Conservation (phyloP, 2,888 invertebrate species). For the Plagodis pulveraria region DNA sequence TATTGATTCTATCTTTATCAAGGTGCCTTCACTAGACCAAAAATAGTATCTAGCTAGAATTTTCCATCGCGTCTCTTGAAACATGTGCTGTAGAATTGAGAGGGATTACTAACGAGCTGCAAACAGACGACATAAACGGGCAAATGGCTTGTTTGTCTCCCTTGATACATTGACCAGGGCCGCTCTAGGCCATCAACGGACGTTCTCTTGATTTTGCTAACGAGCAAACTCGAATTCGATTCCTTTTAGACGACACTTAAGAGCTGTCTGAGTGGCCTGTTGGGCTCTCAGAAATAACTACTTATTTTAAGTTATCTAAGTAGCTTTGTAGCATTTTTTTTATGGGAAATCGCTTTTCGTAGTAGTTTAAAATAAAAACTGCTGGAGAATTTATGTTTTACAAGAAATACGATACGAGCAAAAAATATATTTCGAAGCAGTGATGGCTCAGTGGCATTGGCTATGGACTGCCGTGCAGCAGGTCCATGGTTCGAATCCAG, state of each 20-base stretch:
- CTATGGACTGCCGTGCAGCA: too few relatives aligned
- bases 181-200: slow-evolving; percentile 37
- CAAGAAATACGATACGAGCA: too few relatives aligned
- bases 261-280: slow-evolving; percentile 13
- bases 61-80: slow-evolving; percentile 29
- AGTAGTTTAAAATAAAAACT: too few relatives aligned
- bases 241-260: slow-evolving; percentile 24
- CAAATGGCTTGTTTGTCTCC: slow-evolving; percentile 61
- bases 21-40: slow-evolving; percentile 32
- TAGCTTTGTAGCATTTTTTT: too few relatives aligned
- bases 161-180: slow-evolving; percentile 41
- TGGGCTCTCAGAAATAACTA: neutral
- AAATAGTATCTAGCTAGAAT: slow-evolving; percentile 41
- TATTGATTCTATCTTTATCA: slow-evolving; percentile 12
- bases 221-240: slow-evolving; percentile 39
- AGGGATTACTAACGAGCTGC: slow-evolving; percentile 50
- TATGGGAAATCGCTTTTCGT: too few relatives aligned
- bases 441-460: too few relatives aligned
- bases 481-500: too few relatives aligned
- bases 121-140: slow-evolving; percentile 47
- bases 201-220: slow-evolving; percentile 36
- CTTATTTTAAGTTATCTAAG: too few relatives aligned
- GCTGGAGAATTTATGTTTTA: too few relatives aligned
- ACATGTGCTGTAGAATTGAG: slow-evolving; percentile 46
- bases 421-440: too few relatives aligned